Conservation (phyloP, 2,888 invertebrate species). For the Xanthorhoe spadicearia region DNA sequence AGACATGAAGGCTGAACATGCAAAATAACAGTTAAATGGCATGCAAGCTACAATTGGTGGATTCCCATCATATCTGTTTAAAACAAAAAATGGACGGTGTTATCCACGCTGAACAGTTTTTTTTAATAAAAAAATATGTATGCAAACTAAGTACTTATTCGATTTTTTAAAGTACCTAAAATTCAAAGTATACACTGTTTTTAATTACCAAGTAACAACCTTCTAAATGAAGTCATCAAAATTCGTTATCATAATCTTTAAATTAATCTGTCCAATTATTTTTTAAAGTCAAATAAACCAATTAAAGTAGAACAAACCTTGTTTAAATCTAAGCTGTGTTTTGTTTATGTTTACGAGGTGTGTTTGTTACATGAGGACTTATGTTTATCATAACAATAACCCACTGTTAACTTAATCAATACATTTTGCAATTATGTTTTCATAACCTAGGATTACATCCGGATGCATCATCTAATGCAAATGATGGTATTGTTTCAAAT, state of each 20-base stretch:
- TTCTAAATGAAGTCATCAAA: not conserved
- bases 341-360: constrained; percentile 17
- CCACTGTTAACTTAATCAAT: not conserved
- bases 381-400: not conserved
- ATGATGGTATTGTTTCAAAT: too few species aligned
- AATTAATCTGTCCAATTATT: not conserved
- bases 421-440: not conserved
- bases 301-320: constrained; percentile 4
- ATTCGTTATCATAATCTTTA: not conserved
- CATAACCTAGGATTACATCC: too few species aligned
- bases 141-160: not conserved
- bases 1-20: constrained; percentile 25
- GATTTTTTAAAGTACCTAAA: not conserved
- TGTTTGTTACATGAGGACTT: not conserved
- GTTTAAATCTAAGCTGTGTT: constrained; percentile 17
- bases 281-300: constrained; percentile 8
- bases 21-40: constrained; percentile 11
- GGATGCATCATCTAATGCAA: too few species aligned
- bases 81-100: too few species aligned
- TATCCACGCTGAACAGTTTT: too few species aligned
- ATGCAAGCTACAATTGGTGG: constrained; percentile 8
- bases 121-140: too few species aligned
- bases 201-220: not conserved
- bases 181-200: not conserved
- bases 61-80: too few species aligned